Conservation (phyloP, 1,140 invertebrate species). For the Brachionus sp. region DNA sequence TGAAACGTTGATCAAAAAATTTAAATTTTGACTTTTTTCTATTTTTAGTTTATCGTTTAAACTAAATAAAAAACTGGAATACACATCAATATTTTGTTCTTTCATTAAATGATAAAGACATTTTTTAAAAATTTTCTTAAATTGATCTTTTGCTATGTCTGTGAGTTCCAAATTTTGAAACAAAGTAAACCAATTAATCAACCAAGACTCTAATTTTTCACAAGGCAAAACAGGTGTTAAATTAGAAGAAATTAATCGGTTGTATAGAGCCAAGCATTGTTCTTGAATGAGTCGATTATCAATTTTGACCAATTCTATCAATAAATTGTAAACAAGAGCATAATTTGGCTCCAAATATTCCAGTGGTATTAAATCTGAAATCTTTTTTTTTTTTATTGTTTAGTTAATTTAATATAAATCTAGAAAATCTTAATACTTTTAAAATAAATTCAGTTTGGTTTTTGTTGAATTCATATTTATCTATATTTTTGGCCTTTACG, state of each 20-base stretch:
- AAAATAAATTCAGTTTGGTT: background rate
- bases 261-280: background rate
- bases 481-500: background rate
- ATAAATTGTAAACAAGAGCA: background rate
- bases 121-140: constrained; percentile 2
- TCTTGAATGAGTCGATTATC: background rate
- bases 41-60: background rate
- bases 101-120: background rate
- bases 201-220: constrained; percentile 31
- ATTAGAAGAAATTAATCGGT: background rate
- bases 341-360: constrained; percentile 22
- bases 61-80: background rate
- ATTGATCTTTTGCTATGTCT: background rate
- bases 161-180: background rate
- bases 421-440: background rate
- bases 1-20: background rate
- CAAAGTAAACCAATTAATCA: background rate
- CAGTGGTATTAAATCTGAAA: background rate
- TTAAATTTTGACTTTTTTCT: background rate
- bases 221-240: background rate
- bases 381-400: background rate
- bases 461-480: background rate
- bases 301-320: background rate
- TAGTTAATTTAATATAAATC: background rate
- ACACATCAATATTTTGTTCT: constrained; percentile 18